Base-by-base conservation (phyloP, 2,113 vertebrate species). In the Gobiocypris rarus region DNA sequence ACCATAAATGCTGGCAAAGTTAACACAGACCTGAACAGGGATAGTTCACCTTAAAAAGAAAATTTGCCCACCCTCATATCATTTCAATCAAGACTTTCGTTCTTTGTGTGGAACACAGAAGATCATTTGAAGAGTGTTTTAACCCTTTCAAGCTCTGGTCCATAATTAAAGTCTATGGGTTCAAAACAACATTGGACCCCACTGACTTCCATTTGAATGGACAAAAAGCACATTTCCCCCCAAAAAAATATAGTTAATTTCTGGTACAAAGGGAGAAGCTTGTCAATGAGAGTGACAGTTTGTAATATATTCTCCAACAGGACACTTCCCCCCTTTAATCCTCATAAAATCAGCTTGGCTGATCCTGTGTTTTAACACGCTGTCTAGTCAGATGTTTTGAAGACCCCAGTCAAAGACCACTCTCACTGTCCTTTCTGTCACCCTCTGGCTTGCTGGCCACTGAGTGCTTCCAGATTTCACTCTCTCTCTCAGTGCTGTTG, bases 251-350 rank as follows among this genome's bases (percentile, higher is more conserved):
- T 14, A 48, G 67, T n/a, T 75, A 34, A 75, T 56, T 50, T 75
- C 26, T 22, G 17, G 58, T 43, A 15, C 4, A 15, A 26, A 24
- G 9, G 24, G 34, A 26, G 34, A 76, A 43, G 34, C 54, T 17
- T 59, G 75, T 78, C 34, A 78, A 45, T 26, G 75, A 78, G 14
- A 61, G 75, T 59, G 75, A 78, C 56, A 61, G 59, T 67, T 65
- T 80, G 59, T 28, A 15, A 28, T 80, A 65, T 76, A 10, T 9
- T 65, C n/a, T n/a, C 6, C 61, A 31, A 50, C 24, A 63, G 26
- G 58, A 48, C 5, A 8, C 41, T 31, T 24, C 58, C 58, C 58
- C 8, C 71, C 0, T 5, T 14, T 65, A 80, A 80, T 50, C 41
- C 77, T 80, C 24, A n/a, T 58, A 45, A 79, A 45, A 45, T 79